Conservation (phyloP, 2,797 vertebrate species). For the Mallotus villosus region DNA sequence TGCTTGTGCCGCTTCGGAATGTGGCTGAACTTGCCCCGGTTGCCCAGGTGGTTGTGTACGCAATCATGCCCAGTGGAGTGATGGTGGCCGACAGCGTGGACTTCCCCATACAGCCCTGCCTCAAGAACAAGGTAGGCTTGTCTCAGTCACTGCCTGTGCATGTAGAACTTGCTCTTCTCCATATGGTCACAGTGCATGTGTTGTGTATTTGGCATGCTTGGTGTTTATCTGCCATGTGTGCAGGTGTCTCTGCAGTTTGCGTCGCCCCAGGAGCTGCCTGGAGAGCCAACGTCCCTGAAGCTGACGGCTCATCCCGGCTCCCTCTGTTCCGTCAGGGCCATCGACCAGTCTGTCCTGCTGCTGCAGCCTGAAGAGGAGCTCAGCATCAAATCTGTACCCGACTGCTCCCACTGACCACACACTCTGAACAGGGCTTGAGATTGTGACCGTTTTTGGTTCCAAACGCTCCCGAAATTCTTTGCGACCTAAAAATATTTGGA, state of each 20-base stretch:
- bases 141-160: neutral
- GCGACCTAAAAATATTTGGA: too few relatives aligned
- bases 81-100: conserved; percentile 80
- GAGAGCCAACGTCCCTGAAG: conserved; percentile 61
- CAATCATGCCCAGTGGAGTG: conserved; percentile 72
- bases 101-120: conserved; percentile 76
- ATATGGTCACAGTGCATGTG: neutral
- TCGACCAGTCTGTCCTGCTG: conserved; percentile 86
- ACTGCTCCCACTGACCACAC: neutral
- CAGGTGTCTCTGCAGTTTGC: conserved; percentile 82
- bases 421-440: too few relatives aligned
- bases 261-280: conserved; percentile 70
- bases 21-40: conserved; percentile 70
- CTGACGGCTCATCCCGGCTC: conserved; percentile 77
- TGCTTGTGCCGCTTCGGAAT: conserved; percentile 61
- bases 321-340: conserved; percentile 82
- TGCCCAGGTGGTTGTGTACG: conserved; percentile 80
- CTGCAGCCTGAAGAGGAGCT: conserved; percentile 77
- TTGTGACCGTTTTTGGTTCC: too few relatives aligned
- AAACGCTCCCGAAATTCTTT: too few relatives aligned
- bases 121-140: conserved; percentile 80
- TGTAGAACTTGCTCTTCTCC: neutral
- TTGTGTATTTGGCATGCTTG: neutral
- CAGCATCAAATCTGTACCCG: conserved; percentile 68
- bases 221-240: neutral